Evolutionary conservation across 2,797 vertebrate genomes (phyloP).

Genomic region (Betta splendens): DNA sequence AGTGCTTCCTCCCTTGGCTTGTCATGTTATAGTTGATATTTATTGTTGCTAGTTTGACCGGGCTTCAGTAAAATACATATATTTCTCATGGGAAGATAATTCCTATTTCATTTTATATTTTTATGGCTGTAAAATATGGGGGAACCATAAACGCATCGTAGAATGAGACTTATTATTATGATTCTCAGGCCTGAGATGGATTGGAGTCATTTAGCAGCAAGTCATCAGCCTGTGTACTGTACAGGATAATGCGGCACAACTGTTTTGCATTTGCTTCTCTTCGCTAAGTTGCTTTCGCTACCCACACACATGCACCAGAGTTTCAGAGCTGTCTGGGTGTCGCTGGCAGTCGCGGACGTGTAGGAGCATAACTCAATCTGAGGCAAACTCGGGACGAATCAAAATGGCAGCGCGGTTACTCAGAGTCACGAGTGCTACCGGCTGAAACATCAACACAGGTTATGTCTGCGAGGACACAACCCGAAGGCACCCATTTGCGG

Average conservation of each 20-base stretch:
- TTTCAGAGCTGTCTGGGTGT: slow-evolving; percentile 1
- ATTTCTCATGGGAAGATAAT: slow-evolving; percentile 20
- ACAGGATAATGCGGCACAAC: slow-evolving; percentile 5
- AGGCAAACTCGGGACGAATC: neutral
- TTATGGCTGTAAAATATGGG: neutral
- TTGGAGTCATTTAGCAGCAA: neutral
- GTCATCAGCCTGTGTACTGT: neutral
- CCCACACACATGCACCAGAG: neutral
- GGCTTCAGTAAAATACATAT: slow-evolving; percentile 4
- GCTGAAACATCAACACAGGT: slow-evolving; percentile 17
- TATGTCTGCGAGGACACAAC: slow-evolving; percentile 24
- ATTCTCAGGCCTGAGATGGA: slow-evolving; percentile 12
- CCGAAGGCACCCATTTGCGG: slow-evolving; percentile 4
- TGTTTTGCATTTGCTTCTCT: slow-evolving; percentile 3
- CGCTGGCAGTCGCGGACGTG: slow-evolving; percentile 5
- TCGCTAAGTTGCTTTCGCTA: neutral
- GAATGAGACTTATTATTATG: slow-evolving; percentile 2
- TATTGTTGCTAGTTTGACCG: slow-evolving; percentile 25
- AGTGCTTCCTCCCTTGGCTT: slow-evolving; percentile 15
- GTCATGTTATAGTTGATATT: slow-evolving; percentile 27
- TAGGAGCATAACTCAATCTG: slow-evolving; percentile 12
- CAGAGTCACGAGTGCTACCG: neutral
- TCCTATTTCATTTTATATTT: too few relatives aligned
- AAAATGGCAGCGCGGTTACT: slow-evolving; percentile 6
- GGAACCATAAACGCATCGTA: neutral